Conservation (phyloP, 2,797 vertebrate genomes). For the Acipenser ruthenus region DNA sequence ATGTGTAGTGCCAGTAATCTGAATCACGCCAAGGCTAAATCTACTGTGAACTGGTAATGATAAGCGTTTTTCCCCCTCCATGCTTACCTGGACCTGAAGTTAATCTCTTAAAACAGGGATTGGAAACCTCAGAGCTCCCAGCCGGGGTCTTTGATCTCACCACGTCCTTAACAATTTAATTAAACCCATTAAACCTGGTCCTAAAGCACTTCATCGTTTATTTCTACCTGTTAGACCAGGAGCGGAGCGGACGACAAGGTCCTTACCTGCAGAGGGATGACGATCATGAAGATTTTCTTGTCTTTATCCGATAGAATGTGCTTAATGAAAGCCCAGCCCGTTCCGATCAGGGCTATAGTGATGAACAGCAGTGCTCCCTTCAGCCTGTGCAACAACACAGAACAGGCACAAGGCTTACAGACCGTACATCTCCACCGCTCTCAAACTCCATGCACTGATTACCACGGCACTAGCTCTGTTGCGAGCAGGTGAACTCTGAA, state of each 20-base stretch:
- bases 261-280: constrained; percentile 75
- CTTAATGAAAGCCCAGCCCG: constrained; percentile 83
- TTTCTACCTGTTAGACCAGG: too few species aligned
- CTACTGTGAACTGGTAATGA: too few species aligned
- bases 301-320: constrained; percentile 82
- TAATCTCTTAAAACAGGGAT: not conserved
- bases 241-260: not conserved
- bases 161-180: too few species aligned
- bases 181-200: too few species aligned
- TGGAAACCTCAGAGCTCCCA: not conserved
- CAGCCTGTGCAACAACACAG: constrained; percentile 42
- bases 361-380: constrained; percentile 80
- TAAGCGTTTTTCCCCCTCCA: too few species aligned
- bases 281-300: constrained; percentile 85
- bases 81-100: too few species aligned
- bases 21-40: too few species aligned
- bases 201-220: too few species aligned
- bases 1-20: too few species aligned
- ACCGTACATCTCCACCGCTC: not conserved
- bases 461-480: not conserved
- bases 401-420: not conserved
- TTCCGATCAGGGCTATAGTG: constrained; percentile 76
- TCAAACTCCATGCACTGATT: not conserved
- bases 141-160: too few species aligned
- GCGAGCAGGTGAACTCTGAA: not conserved